Base-by-base conservation (phyloP, 2,113 vertebrate genomes). In the Okapia johnstoni region DNA sequence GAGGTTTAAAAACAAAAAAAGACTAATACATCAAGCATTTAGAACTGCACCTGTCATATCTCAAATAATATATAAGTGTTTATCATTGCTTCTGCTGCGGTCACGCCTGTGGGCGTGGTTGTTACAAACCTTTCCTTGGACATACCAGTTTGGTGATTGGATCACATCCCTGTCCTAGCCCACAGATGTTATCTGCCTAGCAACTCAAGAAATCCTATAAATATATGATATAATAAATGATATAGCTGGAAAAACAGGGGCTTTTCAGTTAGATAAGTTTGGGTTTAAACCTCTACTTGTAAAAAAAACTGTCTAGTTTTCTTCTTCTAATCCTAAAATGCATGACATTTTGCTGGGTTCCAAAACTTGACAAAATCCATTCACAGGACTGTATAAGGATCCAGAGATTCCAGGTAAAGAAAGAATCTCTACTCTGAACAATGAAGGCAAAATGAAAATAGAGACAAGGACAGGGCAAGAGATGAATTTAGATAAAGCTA, bases 31-130 rank as follows among this genome's bases (percentile, higher is more conserved):
- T 3, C 50, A 33, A 93, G 26, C 15, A 66, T 33, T 58, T 28
- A 58, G 52, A 90, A 21, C 48, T 63, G 9, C 2, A 4, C 14
- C 63, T 77, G 48, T 77, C 30, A 15, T 21, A 60, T 36, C 14
- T 30, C 54, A 43, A 60, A n/a, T 30, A 54, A n/a, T 9, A n/a
- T 4, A 7, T 7, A 55, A 2, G 40, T 17, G 2, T 48, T 43
- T 57, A 1, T 5, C 52, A 1, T 58, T 63, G 7, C 40, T 43
- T 80, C 40, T 76, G 7, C 21, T 80, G 14, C 1, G n/a, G 9
- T 30, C 15, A 3, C 26, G 36, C 10, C 58, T 50, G 16, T 19
- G n/a, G 7, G 7, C 2, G 0, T 3, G 17, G n/a, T 15, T 28
- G 16, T 50, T n/a, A 58, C 21, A 93, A 50, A 48, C 17, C 4